Conservation (phyloP, 2,113 vertebrate genomes). For the Syrrhaptes paradoxus region DNA sequence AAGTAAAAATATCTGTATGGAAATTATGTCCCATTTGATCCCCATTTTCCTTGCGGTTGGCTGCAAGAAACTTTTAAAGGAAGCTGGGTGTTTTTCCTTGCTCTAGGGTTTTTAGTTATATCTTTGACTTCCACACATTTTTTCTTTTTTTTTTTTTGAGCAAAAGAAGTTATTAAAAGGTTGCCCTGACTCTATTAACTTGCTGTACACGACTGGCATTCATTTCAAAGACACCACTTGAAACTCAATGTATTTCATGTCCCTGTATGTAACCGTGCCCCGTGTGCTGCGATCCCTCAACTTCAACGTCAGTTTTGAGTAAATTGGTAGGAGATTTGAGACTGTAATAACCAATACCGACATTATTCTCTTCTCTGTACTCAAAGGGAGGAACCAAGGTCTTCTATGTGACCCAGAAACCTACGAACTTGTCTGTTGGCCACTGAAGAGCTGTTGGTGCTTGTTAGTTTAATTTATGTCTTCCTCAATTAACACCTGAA, state of each 20-base stretch:
- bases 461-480: neutral
- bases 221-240: neutral
- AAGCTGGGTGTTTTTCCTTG: rapidly evolving
- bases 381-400: neutral
- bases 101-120: neutral
- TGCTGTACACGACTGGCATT: neutral
- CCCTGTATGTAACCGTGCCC: too few relatives aligned
- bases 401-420: neutral
- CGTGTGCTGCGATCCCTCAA: neutral
- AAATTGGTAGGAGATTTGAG: neutral
- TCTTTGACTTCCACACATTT: neutral
- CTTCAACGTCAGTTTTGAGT: neutral
- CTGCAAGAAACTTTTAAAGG: neutral
- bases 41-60: too few relatives aligned
- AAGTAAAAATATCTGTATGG: too few relatives aligned
- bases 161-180: neutral
- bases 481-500: neutral
- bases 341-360: neutral
- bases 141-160: neutral
- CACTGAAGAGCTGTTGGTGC: neutral
- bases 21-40: too few relatives aligned
- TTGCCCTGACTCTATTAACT: neutral
- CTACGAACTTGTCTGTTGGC: neutral
- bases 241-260: neutral
- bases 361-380: neutral